phyloP scores from a whole-genome alignment of 1,140 invertebrate species.

The Eciton burchellii region DNA sequence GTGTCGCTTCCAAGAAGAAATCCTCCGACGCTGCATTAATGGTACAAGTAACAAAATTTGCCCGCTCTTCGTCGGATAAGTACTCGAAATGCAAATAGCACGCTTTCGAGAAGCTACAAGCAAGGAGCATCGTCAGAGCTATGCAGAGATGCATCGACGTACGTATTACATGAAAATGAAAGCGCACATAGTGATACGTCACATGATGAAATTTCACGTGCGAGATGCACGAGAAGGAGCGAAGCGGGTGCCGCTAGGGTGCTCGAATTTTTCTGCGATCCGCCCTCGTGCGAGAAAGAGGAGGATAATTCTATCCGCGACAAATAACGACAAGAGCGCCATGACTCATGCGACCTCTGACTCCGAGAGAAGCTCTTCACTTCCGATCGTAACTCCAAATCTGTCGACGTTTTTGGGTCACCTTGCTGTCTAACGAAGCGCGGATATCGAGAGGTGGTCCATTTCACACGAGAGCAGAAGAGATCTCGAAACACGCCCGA shows the following conservation, averaged over 20 bases:
- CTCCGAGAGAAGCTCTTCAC: not conserved
- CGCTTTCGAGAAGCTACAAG: constrained; percentile 31
- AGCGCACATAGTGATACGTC: constrained; percentile 10
- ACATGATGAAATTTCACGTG: not conserved
- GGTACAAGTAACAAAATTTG: constrained; percentile 49
- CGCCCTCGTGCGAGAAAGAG: not conserved
- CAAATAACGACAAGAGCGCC: not conserved
- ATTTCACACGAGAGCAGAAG: not conserved
- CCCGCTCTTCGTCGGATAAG: constrained; percentile 29
- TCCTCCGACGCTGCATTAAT: constrained; percentile 65
- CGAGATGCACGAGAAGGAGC: not conserved
- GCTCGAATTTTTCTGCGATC: not conserved
- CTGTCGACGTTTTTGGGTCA: constrained; percentile 33
- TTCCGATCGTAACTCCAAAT: constrained; percentile 13
- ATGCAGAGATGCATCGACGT: not conserved
- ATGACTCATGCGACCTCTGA: not conserved
- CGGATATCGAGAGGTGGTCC: constrained; percentile 3
- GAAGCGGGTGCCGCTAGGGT: not conserved
- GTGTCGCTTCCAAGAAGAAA: constrained; percentile 62
- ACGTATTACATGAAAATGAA: not conserved
- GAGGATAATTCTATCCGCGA: not conserved
- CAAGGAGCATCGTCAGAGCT: not conserved
- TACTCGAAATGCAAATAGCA: constrained; percentile 42
- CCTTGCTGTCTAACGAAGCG: not conserved
- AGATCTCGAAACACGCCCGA: constrained; percentile 13